Conservation (phyloP, 1,140 invertebrate species). For the Tribolium madens region DNA sequence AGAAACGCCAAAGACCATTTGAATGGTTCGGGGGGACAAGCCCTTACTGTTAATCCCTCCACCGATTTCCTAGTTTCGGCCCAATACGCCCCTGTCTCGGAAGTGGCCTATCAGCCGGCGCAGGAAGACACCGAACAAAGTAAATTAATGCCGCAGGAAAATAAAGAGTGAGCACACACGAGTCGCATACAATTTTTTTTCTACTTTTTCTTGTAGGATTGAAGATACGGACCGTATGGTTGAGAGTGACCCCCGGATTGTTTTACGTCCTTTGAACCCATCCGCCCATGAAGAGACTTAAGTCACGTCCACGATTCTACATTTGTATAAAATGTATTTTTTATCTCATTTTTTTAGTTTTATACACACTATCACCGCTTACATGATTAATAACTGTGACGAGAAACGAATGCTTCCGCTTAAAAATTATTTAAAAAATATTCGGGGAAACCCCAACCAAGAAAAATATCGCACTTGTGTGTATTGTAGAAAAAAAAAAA, state of each 20-base stretch:
- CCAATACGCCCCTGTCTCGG: slow-evolving; percentile 77
- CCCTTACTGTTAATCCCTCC: slow-evolving; percentile 72
- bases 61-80: slow-evolving; percentile 78
- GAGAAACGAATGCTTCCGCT: slow-evolving; percentile 40
- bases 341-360: slow-evolving; percentile 26
- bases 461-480: background rate
- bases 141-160: slow-evolving; percentile 75
- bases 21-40: slow-evolving; percentile 58
- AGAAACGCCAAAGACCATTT: slow-evolving; percentile 59
- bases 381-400: slow-evolving; percentile 31
- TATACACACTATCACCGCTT: slow-evolving; percentile 8
- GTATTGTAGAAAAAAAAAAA: background rate
- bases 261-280: slow-evolving; percentile 70
- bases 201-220: slow-evolving; percentile 66
- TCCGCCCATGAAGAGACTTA: slow-evolving; percentile 68
- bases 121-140: slow-evolving; percentile 74
- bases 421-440: slow-evolving; percentile 28
- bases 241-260: slow-evolving; percentile 75
- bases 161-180: slow-evolving; percentile 68
- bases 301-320: slow-evolving; percentile 52
- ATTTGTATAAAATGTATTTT: slow-evolving; percentile 21
- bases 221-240: slow-evolving; percentile 78
- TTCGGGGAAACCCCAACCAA: background rate
- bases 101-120: slow-evolving; percentile 73
- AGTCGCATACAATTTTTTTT: background rate